These are phyloP conservation scores for Ctena decussata DNA, from an alignment of 2,888 invertebrate genomes.

Conservation along the genomic window DNA sequence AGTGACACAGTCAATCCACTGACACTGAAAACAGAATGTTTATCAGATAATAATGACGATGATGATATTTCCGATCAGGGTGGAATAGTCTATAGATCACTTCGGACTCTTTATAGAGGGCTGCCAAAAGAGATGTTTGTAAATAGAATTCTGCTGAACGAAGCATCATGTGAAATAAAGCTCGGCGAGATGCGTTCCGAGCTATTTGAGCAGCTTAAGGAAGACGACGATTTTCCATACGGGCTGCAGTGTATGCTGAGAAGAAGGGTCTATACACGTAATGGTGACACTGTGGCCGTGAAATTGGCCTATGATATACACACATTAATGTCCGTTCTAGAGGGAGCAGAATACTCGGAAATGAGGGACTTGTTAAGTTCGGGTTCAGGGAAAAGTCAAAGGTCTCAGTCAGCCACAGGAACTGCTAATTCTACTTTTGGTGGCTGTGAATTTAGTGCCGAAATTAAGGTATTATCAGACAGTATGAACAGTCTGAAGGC, in stretches of 20 bases:
- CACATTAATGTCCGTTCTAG: not conserved
- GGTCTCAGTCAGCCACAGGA: no score
- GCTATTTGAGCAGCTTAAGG: not conserved
- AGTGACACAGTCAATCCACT: no score
- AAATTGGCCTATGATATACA: conserved; percentile 1
- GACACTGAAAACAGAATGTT: no score
- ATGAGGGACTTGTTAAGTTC: not conserved
- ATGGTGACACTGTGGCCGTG: not conserved
- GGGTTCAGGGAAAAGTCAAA: no score
- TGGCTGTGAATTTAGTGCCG: no score
- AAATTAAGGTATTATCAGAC: no score
- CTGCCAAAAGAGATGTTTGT: not conserved
- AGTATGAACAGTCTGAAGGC: no score
- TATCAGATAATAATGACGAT: no score
- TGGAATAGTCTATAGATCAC: no score
- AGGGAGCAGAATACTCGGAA: not conserved
- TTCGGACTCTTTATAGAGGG: no score
- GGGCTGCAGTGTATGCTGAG: not conserved
- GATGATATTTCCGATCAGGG: no score
- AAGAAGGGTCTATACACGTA: not conserved
- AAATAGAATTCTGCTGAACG: not conserved
- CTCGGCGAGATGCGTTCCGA: not conserved
- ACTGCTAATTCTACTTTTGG: no score
- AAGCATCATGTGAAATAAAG: not conserved
- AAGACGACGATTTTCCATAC: not conserved